phyloP scores from a whole-genome alignment of 2,797 vertebrate genomes.

The Balearica regulorum region DNA sequence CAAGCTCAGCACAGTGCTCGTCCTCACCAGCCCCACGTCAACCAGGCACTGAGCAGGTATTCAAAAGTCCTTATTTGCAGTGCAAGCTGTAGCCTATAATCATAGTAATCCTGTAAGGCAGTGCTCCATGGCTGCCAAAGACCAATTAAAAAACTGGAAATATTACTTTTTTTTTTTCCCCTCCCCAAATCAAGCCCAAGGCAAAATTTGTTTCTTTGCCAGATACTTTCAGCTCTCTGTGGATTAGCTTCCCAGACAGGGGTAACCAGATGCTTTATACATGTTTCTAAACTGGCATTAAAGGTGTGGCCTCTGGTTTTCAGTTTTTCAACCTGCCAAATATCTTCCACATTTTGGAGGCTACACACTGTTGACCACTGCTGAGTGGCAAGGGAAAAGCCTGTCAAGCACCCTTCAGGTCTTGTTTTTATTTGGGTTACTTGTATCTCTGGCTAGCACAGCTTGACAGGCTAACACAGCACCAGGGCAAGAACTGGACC shows the following conservation, averaged over 20 bases:
- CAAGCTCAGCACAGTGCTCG: neutral
- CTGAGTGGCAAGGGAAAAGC: neutral
- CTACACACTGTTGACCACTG: neutral
- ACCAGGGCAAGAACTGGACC: neutral
- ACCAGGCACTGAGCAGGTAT: neutral
- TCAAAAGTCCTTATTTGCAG: neutral
- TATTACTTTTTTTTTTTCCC: slow-evolving; percentile 10
- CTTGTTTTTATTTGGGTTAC: neutral
- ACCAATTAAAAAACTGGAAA: slow-evolving; percentile 58
- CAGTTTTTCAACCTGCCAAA: neutral
- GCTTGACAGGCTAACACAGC: neutral
- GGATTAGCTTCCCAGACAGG: slow-evolving; percentile 25
- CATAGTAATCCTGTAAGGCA: slow-evolving; percentile 26
- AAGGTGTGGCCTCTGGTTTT: slow-evolving; percentile 31
- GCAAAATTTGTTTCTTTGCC: slow-evolving; percentile 34
- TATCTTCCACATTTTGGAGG: neutral
- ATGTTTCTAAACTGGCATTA: slow-evolving; percentile 12
- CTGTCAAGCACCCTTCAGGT: neutral
- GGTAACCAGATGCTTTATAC: slow-evolving; percentile 32
- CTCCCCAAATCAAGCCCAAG: slow-evolving; percentile 16
- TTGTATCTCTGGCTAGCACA: neutral
- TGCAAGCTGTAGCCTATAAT: neutral
- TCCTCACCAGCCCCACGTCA: neutral
- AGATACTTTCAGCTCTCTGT: slow-evolving; percentile 40
- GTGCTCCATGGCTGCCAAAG: slow-evolving; percentile 10